A percentile compares a stretch with the other conserved stretches of the same genome.
Conservation (phyloP, 2,888 invertebrate species). For the Hyposoter didymator region DNA sequence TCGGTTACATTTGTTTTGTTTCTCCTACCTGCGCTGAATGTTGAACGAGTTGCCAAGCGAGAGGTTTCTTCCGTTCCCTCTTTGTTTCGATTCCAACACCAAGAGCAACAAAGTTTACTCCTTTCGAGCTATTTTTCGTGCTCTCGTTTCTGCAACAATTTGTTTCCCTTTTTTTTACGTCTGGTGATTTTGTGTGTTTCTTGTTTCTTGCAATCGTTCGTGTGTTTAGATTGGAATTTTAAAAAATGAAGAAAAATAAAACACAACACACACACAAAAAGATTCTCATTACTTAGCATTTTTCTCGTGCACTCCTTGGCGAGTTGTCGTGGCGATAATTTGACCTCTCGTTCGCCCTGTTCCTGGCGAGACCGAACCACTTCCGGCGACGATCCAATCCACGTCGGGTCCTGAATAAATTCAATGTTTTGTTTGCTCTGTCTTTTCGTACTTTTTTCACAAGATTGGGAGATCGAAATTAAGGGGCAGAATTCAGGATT, state of each 20-base stretch:
- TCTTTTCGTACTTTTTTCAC: not conserved
- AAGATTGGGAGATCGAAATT: not conserved
- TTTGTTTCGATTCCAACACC: conserved; percentile 74
- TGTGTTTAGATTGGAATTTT: not conserved
- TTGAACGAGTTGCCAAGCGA: conserved; percentile 77
- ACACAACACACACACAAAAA: not conserved
- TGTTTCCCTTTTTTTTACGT: not conserved
- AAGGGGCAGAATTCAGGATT: not conserved
- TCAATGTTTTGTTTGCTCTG: not conserved
- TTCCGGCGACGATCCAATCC: conserved; percentile 90
- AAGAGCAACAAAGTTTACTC: conserved; percentile 74
- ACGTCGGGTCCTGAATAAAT: conserved; percentile 87
- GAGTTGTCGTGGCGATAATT: conserved; percentile 76
- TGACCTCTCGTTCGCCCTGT: conserved; percentile 82
- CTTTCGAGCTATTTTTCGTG: conserved; percentile 65
- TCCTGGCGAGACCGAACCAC: conserved; percentile 86
- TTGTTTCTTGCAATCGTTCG: not conserved
- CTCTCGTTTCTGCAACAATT: conserved; percentile 68
- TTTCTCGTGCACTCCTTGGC: conserved; percentile 69
- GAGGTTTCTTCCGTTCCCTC: conserved; percentile 68
- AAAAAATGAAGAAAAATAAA: not conserved
- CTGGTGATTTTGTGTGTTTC: not conserved
- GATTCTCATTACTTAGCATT: conserved; percentile 72
- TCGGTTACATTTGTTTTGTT: conserved; percentile 1
- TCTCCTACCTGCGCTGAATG: conserved; percentile 71